A percentile compares a stretch with the other conserved stretches of the same genome.
Evolutionary conservation across 2,797 vertebrate genomes (phyloP).

Genomic region (Novumbra hubbsi): DNA sequence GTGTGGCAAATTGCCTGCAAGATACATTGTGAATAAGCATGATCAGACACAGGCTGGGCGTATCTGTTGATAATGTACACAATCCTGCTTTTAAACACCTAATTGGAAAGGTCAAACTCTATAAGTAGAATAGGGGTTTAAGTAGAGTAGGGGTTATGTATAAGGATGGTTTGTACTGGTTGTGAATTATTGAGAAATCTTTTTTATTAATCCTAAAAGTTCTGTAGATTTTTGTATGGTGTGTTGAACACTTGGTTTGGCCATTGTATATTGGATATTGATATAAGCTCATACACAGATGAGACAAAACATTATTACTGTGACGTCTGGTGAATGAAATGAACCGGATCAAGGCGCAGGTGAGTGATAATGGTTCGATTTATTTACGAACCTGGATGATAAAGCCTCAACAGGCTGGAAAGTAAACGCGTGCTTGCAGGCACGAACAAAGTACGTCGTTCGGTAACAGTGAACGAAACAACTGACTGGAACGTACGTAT

Average conservation of each 20-base stretch:
- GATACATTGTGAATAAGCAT: slow-evolving; percentile 22
- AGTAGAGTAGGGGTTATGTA: not conserved
- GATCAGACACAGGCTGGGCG: slow-evolving; percentile 11
- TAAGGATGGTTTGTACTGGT: not conserved
- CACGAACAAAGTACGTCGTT: too few relatives aligned
- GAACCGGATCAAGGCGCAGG: too few relatives aligned
- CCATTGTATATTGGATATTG: not conserved
- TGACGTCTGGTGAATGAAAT: too few relatives aligned
- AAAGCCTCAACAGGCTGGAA: too few relatives aligned
- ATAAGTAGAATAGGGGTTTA: not conserved
- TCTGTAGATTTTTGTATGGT: not conserved
- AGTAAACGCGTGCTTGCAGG: too few relatives aligned
- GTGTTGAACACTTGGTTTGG: not conserved
- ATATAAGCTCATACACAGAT: not conserved
- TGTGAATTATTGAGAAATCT: not conserved
- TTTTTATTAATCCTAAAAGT: too few relatives aligned
- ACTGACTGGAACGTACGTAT: too few relatives aligned
- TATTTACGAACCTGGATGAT: too few relatives aligned
- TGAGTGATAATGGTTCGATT: too few relatives aligned
- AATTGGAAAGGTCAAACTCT: not conserved
- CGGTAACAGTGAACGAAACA: too few relatives aligned
- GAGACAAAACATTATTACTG: too few relatives aligned
- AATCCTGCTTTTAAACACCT: not conserved
- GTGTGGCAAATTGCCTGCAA: slow-evolving; percentile 21
- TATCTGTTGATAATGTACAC: slow-evolving; percentile 31